A percentile compares a stretch with the other conserved stretches of the same genome.
Evolutionary conservation across 2,797 vertebrate species (phyloP).

Genomic region (Syngnathus acus): DNA sequence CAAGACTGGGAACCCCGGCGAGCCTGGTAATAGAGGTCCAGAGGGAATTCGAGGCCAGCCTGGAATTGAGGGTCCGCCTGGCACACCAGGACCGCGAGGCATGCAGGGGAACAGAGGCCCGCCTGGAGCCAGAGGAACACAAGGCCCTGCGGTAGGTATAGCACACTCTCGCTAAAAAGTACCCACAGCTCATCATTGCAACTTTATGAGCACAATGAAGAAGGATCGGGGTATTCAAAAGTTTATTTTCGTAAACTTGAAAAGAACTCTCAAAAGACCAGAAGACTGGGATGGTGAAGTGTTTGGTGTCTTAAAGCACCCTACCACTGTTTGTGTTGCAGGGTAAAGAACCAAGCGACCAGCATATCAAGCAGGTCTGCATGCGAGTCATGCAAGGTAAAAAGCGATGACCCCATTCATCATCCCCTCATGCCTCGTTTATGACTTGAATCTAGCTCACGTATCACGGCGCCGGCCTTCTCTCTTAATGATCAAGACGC

Average conservation of each 20-base stretch:
- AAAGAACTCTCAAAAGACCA: neutral
- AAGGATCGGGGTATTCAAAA: too few species aligned
- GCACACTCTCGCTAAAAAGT: neutral
- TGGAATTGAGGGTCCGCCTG: slow-evolving; percentile 84
- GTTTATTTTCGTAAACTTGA: too few species aligned
- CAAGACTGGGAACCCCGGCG: slow-evolving; percentile 84
- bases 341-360: slow-evolving; percentile 92
- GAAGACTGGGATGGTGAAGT: neutral
- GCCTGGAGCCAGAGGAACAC: slow-evolving; percentile 81
- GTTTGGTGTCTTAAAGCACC: neutral
- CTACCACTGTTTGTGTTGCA: slow-evolving; percentile 40
- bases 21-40: slow-evolving; percentile 80
- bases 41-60: slow-evolving; percentile 86
- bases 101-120: slow-evolving; percentile 89
- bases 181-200: neutral
- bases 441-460: slow-evolving; percentile 48
- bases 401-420: slow-evolving; percentile 48
- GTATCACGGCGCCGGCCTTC: slow-evolving; percentile 18
- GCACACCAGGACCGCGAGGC: slow-evolving; percentile 83
- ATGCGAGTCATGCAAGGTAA: slow-evolving; percentile 99
- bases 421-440: slow-evolving; percentile 37
- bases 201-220: too few species aligned
- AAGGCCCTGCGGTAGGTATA: slow-evolving; percentile 85
- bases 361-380: slow-evolving; percentile 95
- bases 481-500: slow-evolving; percentile 38